Conservation (phyloP, 2,113 vertebrate genomes). For the Pseudorectes ferrugineus region DNA sequence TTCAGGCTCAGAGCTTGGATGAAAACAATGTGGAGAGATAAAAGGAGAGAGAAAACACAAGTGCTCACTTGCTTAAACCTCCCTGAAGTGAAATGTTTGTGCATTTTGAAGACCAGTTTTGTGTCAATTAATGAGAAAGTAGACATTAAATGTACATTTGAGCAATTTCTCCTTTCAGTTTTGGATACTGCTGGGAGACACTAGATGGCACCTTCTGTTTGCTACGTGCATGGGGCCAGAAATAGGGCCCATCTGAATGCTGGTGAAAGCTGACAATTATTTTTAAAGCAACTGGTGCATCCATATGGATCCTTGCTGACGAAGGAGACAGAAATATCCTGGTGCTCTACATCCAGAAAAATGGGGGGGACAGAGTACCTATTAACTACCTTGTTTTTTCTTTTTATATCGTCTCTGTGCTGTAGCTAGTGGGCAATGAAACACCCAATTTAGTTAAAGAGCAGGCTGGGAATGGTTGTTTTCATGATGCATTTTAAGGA, state of each 20-base stretch:
- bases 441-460: background rate
- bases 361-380: background rate
- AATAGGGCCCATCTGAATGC: conserved; percentile 49
- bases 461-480: background rate
- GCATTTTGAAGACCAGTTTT: background rate
- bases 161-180: background rate
- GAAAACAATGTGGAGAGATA: background rate
- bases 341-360: background rate
- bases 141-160: background rate
- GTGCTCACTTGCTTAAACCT: background rate
- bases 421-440: background rate
- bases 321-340: conserved; percentile 25
- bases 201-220: conserved; percentile 67
- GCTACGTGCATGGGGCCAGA: conserved; percentile 36
- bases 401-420: background rate
- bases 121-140: background rate
- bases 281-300: conserved; percentile 49
- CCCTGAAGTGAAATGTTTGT: background rate
- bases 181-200: conserved; percentile 20
- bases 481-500: background rate
- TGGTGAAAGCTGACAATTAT: conserved; percentile 61
- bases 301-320: conserved; percentile 47
- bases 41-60: background rate
- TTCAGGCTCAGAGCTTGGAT: background rate
- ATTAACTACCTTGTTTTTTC: background rate